A percentile compares a stretch with the other conserved stretches of the same genome.
These are phyloP conservation scores for Germaria angustata DNA, from an alignment of 2,888 invertebrate genomes.

Conservation along the genomic window DNA sequence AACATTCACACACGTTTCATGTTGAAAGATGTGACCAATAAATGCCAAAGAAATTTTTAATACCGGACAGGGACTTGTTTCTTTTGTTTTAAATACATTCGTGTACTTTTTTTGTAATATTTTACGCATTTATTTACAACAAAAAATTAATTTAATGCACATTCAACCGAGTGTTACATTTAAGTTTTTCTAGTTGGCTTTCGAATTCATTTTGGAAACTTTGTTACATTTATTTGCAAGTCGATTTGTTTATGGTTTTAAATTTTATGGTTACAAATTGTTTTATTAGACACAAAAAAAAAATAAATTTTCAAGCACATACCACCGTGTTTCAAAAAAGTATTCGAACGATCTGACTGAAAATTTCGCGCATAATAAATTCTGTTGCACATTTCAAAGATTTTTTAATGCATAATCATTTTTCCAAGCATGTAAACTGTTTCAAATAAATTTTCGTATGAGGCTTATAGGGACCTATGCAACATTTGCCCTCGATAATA, in stretches of 20 bases:
- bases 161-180: too few relatives aligned
- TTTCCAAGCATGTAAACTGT: neutral
- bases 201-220: conserved; percentile 55
- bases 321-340: neutral
- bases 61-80: conserved; percentile 30
- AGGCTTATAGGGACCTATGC: too few relatives aligned
- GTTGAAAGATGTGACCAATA: neutral
- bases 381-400: too few relatives aligned
- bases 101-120: neutral
- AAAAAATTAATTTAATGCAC: too few relatives aligned
- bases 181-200: conserved; percentile 33
- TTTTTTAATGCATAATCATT: too few relatives aligned
- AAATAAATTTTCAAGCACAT: too few relatives aligned
- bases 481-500: too few relatives aligned
- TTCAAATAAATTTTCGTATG: neutral
- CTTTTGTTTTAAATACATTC: neutral
- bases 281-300: neutral
- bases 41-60: conserved; percentile 23
- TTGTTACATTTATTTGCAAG: conserved; percentile 8
- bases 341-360: neutral
- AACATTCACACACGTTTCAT: conserved; percentile 3
- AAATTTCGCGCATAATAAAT: too few relatives aligned
- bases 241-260: neutral
- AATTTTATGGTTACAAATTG: neutral
- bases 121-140: conserved; percentile 27